Evolutionary conservation across 2,113 vertebrate species (phyloP).

Genomic region (Anolis sagrei): DNA sequence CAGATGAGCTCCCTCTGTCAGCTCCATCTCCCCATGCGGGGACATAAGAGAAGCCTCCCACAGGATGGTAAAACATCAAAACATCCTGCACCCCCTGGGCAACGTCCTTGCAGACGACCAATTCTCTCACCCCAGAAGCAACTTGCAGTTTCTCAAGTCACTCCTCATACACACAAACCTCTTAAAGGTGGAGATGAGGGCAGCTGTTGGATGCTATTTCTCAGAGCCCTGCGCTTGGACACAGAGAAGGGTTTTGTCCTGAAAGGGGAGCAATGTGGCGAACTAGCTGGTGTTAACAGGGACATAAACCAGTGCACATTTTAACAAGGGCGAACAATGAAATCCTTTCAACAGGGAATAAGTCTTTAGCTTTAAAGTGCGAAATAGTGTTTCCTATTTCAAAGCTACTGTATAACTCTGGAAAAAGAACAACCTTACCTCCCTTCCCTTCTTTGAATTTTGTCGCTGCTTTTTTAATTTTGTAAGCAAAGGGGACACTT

Average conservation of each 20-base stretch:
- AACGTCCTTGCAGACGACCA: too few relatives aligned
- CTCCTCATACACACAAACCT: too few relatives aligned
- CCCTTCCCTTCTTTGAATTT: background rate
- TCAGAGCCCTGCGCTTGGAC: constrained; percentile 53
- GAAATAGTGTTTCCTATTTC: background rate
- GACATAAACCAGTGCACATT: constrained; percentile 58
- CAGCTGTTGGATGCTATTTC: constrained; percentile 77
- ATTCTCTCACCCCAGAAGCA: too few relatives aligned
- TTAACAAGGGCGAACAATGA: constrained; percentile 58
- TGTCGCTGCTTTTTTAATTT: background rate
- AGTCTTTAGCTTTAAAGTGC: constrained; percentile 34
- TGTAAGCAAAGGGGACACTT: background rate
- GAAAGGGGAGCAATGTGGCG: constrained; percentile 67
- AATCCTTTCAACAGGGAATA: constrained; percentile 56
- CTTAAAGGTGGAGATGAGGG: constrained; percentile 75
- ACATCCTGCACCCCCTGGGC: too few relatives aligned
- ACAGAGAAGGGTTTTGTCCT: constrained; percentile 62
- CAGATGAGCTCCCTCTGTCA: too few relatives aligned
- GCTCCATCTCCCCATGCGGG: too few relatives aligned
- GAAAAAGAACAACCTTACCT: background rate
- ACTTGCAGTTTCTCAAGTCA: too few relatives aligned
- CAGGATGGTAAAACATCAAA: too few relatives aligned
- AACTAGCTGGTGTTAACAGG: constrained; percentile 59
- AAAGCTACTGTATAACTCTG: constrained; percentile 2
- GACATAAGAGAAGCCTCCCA: too few relatives aligned